A percentile compares a stretch with the other conserved stretches of the same genome.
Conservation (phyloP, 2,113 vertebrate species). For the Tamias sibiricus region DNA sequence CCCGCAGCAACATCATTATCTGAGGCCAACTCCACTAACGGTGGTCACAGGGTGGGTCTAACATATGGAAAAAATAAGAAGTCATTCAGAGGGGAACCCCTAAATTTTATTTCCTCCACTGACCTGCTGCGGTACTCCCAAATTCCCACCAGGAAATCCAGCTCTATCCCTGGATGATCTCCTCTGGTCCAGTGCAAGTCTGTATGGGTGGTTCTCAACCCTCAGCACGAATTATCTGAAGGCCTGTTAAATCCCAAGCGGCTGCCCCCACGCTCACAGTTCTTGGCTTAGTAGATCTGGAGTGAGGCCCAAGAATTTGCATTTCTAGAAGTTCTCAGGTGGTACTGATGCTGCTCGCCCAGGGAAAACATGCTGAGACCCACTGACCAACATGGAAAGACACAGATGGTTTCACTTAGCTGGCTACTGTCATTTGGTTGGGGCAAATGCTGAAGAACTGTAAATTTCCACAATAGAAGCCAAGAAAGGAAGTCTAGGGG, state of each 20-base stretch:
- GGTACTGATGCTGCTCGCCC: neutral
- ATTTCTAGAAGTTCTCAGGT: neutral
- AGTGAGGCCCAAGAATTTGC: neutral
- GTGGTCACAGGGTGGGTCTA: neutral
- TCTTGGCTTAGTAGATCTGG: neutral
- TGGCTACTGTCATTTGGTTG: neutral
- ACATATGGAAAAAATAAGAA: neutral
- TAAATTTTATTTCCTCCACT: neutral
- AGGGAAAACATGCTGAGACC: neutral
- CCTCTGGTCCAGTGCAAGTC: neutral
- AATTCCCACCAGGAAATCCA: neutral
- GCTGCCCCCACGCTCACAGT: neutral
- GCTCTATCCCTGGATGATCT: neutral
- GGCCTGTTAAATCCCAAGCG: neutral
- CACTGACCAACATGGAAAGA: neutral
- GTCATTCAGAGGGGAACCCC: neutral
- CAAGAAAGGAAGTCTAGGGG: neutral
- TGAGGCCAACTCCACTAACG: neutral
- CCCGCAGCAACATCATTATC: neutral
- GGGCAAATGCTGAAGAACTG: neutral
- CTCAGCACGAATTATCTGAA: neutral
- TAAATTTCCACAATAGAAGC: neutral
- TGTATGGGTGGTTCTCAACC: neutral
- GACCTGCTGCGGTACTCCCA: neutral
- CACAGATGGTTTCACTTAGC: neutral